Evolutionary conservation across 1,140 invertebrate genomes (phyloP), one percentile per base, ranked within the genome.

Genomic region (Cheumatopsyche charites): DNA sequence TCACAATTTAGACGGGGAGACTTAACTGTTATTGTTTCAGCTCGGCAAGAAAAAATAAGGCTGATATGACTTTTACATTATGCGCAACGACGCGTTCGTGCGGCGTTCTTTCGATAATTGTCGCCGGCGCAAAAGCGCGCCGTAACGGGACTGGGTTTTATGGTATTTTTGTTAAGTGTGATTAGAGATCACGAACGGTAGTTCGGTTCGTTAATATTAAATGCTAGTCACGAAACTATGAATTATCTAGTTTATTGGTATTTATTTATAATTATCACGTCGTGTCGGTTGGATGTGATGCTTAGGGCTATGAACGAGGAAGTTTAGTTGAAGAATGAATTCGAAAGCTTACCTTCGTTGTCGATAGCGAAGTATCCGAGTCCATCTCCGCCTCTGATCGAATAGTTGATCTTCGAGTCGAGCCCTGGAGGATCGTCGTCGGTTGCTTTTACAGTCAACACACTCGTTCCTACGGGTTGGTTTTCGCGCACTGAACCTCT

Each of bases 331-430:
- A 3, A 42, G 47, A 70, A 63, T 21, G 58, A 73, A 70, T 19
- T 55, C 77, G n/a, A n/a, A 63, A 42, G 29, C 86, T 87, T 82
- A 96, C 95, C 96, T 88, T 93, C 87, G 78, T 92, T 88, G 78
- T 98, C 95, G 66, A 98, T 94, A 72, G 90, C 88, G 85, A 98
- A 98, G 65, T 92, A 88, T 17, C 96, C 94, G 58, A 98, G 85
- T 19, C 97, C 97, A 78, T 93, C 90, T 7, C 97, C 97, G 61
- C 90, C 93, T 7, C 91, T 86, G 62, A 98, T 93, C 69, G 90
- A 92, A 85, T 98, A 99, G 11, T 88, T 88, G 43, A 98, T 87
- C 68, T 90, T 88, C 6, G 90, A 91, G 79, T 95, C 92, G 4
- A 90, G 87, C 26, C 91, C 90, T 2, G 88, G 87, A 6, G 89